These are phyloP conservation scores for Sebastes fasciatus DNA, from an alignment of 2,113 vertebrate species.

Conservation along the genomic window DNA sequence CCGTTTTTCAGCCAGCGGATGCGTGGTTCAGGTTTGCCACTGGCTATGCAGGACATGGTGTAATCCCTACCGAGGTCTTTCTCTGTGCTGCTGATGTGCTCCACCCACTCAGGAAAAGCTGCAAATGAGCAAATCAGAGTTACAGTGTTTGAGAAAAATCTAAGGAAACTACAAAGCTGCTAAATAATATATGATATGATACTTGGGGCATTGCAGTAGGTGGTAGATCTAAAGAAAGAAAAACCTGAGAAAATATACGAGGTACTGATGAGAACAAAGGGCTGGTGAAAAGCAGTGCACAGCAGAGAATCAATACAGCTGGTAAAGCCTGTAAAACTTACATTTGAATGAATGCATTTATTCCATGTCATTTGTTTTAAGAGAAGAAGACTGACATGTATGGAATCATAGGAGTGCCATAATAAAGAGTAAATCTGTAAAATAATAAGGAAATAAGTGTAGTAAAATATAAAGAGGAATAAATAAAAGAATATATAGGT, in stretches of 20 bases:
- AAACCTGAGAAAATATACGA: constrained; percentile 7
- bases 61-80: constrained; percentile 90
- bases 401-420: too few relatives aligned
- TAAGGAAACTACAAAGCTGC: constrained; percentile 20
- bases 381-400: background rate
- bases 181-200: constrained; percentile 2
- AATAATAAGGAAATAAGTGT: too few relatives aligned
- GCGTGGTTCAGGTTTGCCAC: constrained; percentile 91
- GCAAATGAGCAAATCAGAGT: constrained; percentile 45
- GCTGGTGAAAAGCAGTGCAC: background rate
- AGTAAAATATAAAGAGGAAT: too few relatives aligned
- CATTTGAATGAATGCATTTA: background rate
- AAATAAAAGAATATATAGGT: too few relatives aligned
- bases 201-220: constrained; percentile 6
- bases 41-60: constrained; percentile 91
- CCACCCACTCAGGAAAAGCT: constrained; percentile 95
- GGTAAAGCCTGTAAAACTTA: background rate
- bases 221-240: constrained; percentile 11
- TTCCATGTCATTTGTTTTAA: background rate
- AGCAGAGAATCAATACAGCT: background rate
- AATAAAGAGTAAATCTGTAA: too few relatives aligned
- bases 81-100: constrained; percentile 92
- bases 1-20: constrained; percentile 95
- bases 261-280: background rate
- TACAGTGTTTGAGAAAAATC: background rate